Evolutionary conservation across 92 coral and sea anemone genomes (phyloP).

Genomic region (Bergia sp.): DNA sequence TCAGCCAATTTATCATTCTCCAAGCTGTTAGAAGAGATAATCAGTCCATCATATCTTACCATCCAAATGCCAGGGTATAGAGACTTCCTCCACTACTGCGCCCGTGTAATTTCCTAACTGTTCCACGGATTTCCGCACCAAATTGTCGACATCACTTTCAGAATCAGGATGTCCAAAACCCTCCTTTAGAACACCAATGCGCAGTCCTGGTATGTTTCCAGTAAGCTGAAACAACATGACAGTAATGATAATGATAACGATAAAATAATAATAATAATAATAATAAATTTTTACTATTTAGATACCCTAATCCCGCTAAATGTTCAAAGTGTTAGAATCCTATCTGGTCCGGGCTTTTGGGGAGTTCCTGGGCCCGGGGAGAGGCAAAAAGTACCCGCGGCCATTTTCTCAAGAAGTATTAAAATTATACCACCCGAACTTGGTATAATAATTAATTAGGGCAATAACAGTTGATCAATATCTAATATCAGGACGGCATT

Average conservation of each 20-base stretch:
- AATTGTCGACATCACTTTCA: conserved; percentile 73
- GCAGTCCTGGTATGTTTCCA: conserved; percentile 67
- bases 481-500: too few relatives aligned
- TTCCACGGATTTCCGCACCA: conserved; percentile 71
- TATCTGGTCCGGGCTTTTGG: too few relatives aligned
- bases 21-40: background rate
- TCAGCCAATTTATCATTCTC: too few relatives aligned
- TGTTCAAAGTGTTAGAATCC: background rate
- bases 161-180: conserved; percentile 68
- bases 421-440: too few relatives aligned
- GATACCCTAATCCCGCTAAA: background rate
- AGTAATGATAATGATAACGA: background rate
- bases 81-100: conserved; percentile 78
- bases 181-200: conserved; percentile 78
- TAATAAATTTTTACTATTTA: background rate
- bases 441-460: too few relatives aligned
- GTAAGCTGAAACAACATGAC: conserved; percentile 54
- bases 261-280: background rate
- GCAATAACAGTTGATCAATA: too few relatives aligned
- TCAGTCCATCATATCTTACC: conserved; percentile 48
- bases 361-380: too few relatives aligned
- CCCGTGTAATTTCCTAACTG: conserved; percentile 55
- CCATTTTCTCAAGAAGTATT: too few relatives aligned
- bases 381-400: too few relatives aligned
- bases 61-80: conserved; percentile 75